phyloP scores from a whole-genome alignment of 2,113 vertebrate species.

The Laticauda laticaudata region DNA sequence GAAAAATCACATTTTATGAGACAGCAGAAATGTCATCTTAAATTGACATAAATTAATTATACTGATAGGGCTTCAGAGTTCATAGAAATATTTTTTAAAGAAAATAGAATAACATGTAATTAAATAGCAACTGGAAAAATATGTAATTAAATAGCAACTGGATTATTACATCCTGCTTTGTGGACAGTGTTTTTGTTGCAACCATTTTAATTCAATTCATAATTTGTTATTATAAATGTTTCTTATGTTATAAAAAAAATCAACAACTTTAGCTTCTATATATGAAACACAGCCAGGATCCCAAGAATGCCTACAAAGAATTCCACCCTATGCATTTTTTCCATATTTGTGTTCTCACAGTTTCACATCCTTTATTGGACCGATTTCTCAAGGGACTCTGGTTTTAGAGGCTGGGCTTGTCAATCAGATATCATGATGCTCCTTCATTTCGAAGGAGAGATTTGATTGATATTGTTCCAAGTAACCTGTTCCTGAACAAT shows the following conservation, averaged over 20 bases:
- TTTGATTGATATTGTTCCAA: background rate
- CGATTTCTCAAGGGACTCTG: background rate
- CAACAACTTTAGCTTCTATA: background rate
- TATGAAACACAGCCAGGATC: background rate
- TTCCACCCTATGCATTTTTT: background rate
- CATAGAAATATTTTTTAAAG: background rate
- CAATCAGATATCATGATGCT: background rate
- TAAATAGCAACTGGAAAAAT: background rate
- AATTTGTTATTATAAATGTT: background rate
- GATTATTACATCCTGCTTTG: background rate
- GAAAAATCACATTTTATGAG: background rate
- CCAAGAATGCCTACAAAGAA: background rate
- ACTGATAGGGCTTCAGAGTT: background rate
- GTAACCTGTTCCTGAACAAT: background rate
- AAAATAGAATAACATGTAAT: background rate
- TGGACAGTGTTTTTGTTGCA: background rate
- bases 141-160: background rate
- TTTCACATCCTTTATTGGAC: background rate
- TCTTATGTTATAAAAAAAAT: background rate
- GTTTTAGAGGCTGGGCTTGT: background rate
- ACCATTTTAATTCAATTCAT: background rate
- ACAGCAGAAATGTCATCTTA: background rate
- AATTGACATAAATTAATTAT: background rate
- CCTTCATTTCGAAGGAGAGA: background rate
- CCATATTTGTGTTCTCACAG: background rate